Base-by-base conservation (phyloP, 2,888 invertebrate genomes). In the Bombylius major region DNA sequence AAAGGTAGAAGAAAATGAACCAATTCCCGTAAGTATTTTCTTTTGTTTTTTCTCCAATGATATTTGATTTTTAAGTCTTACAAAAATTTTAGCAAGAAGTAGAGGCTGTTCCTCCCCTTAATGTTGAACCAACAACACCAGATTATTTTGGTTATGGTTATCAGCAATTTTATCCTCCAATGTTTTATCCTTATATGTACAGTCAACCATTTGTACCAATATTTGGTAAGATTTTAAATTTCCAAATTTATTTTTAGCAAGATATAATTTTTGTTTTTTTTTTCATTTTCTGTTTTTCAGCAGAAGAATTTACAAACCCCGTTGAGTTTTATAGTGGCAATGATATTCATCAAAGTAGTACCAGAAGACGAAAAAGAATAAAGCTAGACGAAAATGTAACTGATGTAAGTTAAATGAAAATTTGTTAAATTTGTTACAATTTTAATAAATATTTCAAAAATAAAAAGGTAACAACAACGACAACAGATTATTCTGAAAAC, bases 401-500 rank as follows among this genome's bases (percentile, higher is more conserved):
- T 42, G 60, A 60, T 50, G 59, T 60, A 44, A 60, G 59, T 54
- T 51, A 13, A 32, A 9, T 36, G 5, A 7, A 7, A 36, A 42
- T 42, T 1, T 42, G 5, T 11, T 42, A 1, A 42, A 11, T 23
- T 23, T 23, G 23, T 23, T 23, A 23, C 2, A 23, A 23, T 23
- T 23, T 23, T 23, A 23, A 23, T 23, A 23, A 23, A 23, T 23
- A 23, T 23, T 23, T 3, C 23, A 23, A 36, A 36, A 36, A 7
- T 36, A 7, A 36, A 39, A 4, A 42, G 39, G 39, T 11, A 42
- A 42, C 39, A 42, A 58, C 61, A 49, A 55, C 59, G 32, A 58
- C 61, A 49, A 55, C 59, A 36, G 61, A 62, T 51, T 59, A 56
- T 46, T 62, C 62, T 31, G 60, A 61, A 45, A 58, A 61, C 56